Conservation (phyloP, 2,113 vertebrate genomes). For the Brevimyrus niger region DNA sequence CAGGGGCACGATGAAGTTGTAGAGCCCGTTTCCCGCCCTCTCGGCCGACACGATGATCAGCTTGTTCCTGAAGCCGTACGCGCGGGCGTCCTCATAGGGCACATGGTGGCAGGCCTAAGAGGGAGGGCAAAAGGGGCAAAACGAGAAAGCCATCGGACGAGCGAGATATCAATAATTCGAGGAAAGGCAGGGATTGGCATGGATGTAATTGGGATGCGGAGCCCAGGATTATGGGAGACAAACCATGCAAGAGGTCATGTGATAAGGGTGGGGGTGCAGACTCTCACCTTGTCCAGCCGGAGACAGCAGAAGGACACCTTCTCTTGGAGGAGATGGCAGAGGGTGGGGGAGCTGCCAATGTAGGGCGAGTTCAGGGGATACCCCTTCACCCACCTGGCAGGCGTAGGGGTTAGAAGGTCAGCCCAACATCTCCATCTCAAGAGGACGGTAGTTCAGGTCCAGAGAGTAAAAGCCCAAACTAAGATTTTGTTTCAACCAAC, state of each 20-base stretch:
- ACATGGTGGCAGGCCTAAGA: slow-evolving; percentile 61
- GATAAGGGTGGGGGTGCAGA: neutral
- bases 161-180: neutral
- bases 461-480: neutral
- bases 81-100: slow-evolving; percentile 65
- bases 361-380: slow-evolving; percentile 72
- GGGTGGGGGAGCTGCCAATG: slow-evolving; percentile 71
- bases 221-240: neutral
- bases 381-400: slow-evolving; percentile 68
- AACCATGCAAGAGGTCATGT: neutral
- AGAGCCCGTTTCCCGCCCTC: slow-evolving; percentile 70
- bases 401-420: slow-evolving; percentile 15
- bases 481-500: neutral
- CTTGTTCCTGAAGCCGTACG: slow-evolving; percentile 72
- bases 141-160: neutral
- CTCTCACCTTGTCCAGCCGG: slow-evolving; percentile 65
- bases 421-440: neutral
- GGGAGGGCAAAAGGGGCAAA: neutral
- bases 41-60: slow-evolving; percentile 72
- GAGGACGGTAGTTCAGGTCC: neutral
- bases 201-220: neutral
- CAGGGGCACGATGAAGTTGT: slow-evolving; percentile 74
- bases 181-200: neutral
- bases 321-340: slow-evolving; percentile 71
- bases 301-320: slow-evolving; percentile 74